Evolutionary conservation across 2,113 vertebrate species (phyloP).

Genomic region (Lamprotornis superbus): DNA sequence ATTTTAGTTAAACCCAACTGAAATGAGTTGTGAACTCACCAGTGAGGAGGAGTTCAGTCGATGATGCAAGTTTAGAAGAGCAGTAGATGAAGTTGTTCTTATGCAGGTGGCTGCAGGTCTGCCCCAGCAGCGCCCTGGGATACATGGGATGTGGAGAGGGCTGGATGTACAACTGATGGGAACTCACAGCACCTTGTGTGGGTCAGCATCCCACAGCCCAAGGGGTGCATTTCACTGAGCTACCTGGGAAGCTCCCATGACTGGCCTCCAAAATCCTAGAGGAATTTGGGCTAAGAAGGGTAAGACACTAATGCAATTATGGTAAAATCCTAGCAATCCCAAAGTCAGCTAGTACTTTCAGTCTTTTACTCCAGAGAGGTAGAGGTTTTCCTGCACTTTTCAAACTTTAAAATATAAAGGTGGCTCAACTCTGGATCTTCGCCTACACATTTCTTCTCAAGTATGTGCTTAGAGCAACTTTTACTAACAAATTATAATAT

Average conservation of each 20-base stretch:
- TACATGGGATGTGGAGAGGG: rapidly evolving
- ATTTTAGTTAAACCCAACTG: neutral
- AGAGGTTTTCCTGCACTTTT: neutral
- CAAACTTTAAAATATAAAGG: neutral
- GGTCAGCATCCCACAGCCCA: rapidly evolving
- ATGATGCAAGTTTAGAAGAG: neutral
- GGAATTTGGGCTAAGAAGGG: neutral
- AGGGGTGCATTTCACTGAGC: rapidly evolving
- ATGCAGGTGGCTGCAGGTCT: neutral
- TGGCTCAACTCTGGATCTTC: neutral
- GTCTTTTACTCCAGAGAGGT: neutral
- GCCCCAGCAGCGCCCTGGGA: rapidly evolving
- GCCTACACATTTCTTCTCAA: neutral
- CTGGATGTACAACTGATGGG: neutral
- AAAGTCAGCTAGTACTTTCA: neutral
- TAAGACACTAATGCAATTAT: neutral
- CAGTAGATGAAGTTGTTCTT: neutral
- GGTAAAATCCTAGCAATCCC: neutral
- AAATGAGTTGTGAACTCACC: neutral
- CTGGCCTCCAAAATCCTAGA: neutral
- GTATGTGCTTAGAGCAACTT: neutral
- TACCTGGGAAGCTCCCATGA: neutral
- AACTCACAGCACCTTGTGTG: neutral
- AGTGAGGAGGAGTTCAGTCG: neutral
- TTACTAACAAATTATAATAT: neutral